Evolutionary conservation across 2,113 vertebrate genomes (phyloP).

Genomic region (Scartelaos histophorus): DNA sequence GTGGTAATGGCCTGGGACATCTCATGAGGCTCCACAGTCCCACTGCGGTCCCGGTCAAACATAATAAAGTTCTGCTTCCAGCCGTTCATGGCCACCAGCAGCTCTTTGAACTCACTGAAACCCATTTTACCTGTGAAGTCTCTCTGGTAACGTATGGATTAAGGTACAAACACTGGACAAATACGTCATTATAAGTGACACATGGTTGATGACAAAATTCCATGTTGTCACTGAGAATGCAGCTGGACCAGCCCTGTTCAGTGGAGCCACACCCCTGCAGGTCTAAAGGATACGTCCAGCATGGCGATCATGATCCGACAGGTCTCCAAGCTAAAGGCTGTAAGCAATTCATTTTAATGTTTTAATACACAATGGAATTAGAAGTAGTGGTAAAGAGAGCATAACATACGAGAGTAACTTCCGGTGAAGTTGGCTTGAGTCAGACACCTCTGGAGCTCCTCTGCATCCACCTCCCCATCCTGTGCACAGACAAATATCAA

Average conservation of each 20-base stretch:
- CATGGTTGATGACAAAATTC: background rate
- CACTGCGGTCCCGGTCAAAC: slow-evolving; percentile 85
- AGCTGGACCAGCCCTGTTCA: background rate
- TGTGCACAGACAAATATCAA: slow-evolving; percentile 31
- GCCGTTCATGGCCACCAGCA: slow-evolving; percentile 82
- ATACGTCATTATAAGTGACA: background rate
- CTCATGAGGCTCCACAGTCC: slow-evolving; percentile 85
- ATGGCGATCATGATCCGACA: slow-evolving; percentile 90
- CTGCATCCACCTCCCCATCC: slow-evolving; percentile 86
- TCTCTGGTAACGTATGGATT: slow-evolving; percentile 74
- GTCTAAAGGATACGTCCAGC: slow-evolving; percentile 88
- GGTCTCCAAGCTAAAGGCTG: slow-evolving; percentile 90
- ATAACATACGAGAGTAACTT: slow-evolving; percentile 81
- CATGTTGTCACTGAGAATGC: background rate
- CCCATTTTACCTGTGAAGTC: slow-evolving; percentile 90
- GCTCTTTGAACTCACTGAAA: slow-evolving; percentile 90
- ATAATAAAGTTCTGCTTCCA: slow-evolving; percentile 93
- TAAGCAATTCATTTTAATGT: background rate
- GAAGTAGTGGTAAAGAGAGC: background rate
- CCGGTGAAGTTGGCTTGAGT: slow-evolving; percentile 85
- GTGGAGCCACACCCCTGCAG: background rate
- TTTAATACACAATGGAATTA: background rate
- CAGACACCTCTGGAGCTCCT: slow-evolving; percentile 88
- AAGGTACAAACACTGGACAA: slow-evolving; percentile 48
- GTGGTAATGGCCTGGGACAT: slow-evolving; percentile 79